Percentiles rank a stretch among this genome's conserved stretches.
These are phyloP conservation scores for Melolontha melolontha DNA, from an alignment of 2,888 invertebrate genomes.

Conservation along the genomic window DNA sequence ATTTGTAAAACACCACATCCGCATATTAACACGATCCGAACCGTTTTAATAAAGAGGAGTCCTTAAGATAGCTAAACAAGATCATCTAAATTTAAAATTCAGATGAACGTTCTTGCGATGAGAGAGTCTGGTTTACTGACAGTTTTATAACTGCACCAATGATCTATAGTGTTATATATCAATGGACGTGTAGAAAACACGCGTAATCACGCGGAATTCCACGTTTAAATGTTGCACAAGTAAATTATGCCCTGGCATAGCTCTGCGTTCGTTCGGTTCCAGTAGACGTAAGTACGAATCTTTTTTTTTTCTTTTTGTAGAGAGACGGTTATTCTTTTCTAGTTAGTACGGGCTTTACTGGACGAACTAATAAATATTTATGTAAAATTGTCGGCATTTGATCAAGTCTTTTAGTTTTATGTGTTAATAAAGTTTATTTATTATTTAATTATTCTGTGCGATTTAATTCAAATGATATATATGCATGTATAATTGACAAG, in stretches of 20 bases:
- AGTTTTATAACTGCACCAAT: conserved; percentile 39
- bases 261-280: neutral
- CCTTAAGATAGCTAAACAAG: conserved; percentile 20
- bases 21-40: conserved; percentile 3
- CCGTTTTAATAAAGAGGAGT: conserved; percentile 6
- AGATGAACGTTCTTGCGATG: conserved; percentile 28
- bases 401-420: conserved; percentile 11
- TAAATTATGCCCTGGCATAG: conserved; percentile 28
- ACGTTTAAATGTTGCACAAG: conserved; percentile 31
- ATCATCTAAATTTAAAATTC: conserved; percentile 28
- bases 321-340: neutral
- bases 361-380: conserved; percentile 16
- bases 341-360: conserved; percentile 7
- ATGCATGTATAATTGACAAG: too few species aligned
- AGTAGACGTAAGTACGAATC: neutral
- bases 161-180: conserved; percentile 40
- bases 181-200: conserved; percentile 38
- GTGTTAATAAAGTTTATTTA: conserved; percentile 11
- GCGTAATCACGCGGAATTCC: conserved; percentile 40
- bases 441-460: neutral
- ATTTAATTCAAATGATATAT: neutral
- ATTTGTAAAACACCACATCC: neutral
- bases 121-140: conserved; percentile 27
- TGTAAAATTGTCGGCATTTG: conserved; percentile 13
- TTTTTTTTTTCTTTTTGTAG: conserved; percentile 1